Percentiles rank a stretch among this genome's conserved stretches.
phyloP scores from a whole-genome alignment of 2,113 vertebrate genomes.

The Dasyornis broadbenti region DNA sequence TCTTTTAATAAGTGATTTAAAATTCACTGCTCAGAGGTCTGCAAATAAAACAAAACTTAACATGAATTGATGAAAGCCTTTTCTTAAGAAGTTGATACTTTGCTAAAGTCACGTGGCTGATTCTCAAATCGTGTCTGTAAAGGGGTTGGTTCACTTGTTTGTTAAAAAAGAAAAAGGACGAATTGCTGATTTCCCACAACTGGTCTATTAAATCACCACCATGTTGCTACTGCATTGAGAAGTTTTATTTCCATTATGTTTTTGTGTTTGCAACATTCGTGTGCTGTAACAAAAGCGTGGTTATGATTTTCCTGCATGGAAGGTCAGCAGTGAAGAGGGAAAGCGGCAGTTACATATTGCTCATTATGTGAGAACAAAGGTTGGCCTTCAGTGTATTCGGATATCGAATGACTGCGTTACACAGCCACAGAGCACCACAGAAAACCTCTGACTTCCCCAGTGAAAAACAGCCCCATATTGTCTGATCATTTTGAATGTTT shows the following conservation, averaged over 20 bases:
- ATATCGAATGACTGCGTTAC: neutral
- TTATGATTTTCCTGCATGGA: neutral
- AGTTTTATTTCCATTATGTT: neutral
- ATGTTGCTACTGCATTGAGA: neutral
- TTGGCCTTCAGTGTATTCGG: neutral
- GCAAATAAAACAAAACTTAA: neutral
- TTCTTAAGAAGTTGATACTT: neutral
- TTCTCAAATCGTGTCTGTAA: neutral
- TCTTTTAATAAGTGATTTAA: neutral
- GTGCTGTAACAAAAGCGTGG: neutral
- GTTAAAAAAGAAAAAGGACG: neutral
- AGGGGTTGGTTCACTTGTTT: neutral
- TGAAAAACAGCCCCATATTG: neutral
- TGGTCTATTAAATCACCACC: neutral
- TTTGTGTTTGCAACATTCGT: neutral
- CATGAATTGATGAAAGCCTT: neutral
- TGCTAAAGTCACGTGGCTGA: neutral
- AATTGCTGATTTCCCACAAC: neutral
- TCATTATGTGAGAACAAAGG: neutral
- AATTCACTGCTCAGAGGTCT: neutral
- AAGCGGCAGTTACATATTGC: neutral
- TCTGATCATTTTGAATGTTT: neutral
- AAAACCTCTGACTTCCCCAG: neutral
- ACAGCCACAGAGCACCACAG: neutral
- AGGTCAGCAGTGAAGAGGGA: neutral